Evolutionary conservation across 2,113 vertebrate genomes (phyloP).

Genomic region (Probosciger aterrimus): DNA sequence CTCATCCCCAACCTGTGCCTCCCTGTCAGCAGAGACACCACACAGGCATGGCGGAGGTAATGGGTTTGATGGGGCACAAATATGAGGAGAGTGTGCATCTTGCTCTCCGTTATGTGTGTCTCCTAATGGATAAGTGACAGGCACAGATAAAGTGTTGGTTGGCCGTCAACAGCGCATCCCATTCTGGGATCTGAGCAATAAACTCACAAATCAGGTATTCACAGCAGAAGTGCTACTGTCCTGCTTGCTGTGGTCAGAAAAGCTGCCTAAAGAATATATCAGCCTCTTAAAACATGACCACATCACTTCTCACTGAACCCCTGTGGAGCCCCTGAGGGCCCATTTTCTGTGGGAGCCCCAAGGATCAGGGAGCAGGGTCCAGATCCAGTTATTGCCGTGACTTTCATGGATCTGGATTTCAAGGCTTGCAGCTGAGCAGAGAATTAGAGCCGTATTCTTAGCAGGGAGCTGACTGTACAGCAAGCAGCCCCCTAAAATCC

Average conservation of each 20-base stretch:
- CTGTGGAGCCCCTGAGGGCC: background rate
- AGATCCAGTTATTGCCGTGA: background rate
- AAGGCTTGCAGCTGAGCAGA: background rate
- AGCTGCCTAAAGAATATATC: background rate
- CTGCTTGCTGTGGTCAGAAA: background rate
- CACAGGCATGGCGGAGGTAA: background rate
- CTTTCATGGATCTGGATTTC: background rate
- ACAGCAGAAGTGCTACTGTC: rapidly evolving
- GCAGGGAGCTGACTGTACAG: background rate
- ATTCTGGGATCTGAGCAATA: background rate
- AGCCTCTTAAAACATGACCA: background rate
- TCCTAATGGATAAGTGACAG: background rate
- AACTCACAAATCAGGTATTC: background rate
- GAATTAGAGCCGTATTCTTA: background rate
- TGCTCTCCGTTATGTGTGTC: rapidly evolving
- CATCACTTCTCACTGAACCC: background rate
- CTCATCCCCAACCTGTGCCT: background rate
- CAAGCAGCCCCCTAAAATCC: background rate
- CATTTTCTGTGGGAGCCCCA: background rate
- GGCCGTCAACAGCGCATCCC: background rate
- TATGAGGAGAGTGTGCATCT: background rate
- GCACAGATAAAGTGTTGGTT: background rate
- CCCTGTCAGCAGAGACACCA: background rate
- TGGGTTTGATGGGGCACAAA: background rate
- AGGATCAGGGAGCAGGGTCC: background rate